Evolutionary conservation across 2,888 invertebrate genomes (phyloP).

Genomic region (Crossocerus cetratus): DNA sequence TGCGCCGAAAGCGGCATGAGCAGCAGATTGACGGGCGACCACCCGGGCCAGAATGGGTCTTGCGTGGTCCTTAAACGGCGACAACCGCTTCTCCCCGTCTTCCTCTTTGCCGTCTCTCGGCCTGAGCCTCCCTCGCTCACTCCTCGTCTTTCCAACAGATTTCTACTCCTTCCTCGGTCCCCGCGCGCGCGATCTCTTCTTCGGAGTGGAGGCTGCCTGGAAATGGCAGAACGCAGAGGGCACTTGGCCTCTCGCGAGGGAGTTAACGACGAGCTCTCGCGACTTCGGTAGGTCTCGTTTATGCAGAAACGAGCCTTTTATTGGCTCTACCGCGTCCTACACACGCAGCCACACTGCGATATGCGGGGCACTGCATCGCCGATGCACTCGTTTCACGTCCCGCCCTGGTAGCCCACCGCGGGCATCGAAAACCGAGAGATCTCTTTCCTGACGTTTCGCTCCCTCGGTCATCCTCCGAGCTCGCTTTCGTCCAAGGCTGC

Average conservation of each 20-base stretch:
- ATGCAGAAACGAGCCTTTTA: conserved; percentile 55
- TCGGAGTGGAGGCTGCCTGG: neutral
- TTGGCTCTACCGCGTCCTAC: conserved; percentile 42
- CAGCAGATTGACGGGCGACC: conserved; percentile 74
- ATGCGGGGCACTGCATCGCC: neutral
- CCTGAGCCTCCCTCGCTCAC: conserved; percentile 22
- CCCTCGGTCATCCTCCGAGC: too few relatives aligned
- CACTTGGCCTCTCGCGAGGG: conserved; percentile 30
- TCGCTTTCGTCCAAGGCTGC: too few relatives aligned
- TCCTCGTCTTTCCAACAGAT: conserved; percentile 4
- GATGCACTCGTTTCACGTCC: conserved; percentile 16
- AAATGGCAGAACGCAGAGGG: conserved; percentile 49
- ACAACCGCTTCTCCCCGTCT: conserved; percentile 45
- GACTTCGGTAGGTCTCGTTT: conserved; percentile 61
- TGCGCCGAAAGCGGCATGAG: conserved; percentile 73
- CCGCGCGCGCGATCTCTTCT: conserved; percentile 39
- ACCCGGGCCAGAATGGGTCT: conserved; percentile 67
- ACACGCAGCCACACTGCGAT: conserved; percentile 14
- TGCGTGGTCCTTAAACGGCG: conserved; percentile 61
- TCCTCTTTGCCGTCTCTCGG: neutral
- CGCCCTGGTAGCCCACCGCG: conserved; percentile 7
- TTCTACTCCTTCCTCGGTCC: conserved; percentile 22
- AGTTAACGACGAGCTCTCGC: conserved; percentile 52
- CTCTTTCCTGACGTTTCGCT: too few relatives aligned
- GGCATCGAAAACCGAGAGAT: too few relatives aligned